Evolutionary conservation across 2,797 vertebrate species (phyloP).

Genomic region (Aotus griseimembra): DNA sequence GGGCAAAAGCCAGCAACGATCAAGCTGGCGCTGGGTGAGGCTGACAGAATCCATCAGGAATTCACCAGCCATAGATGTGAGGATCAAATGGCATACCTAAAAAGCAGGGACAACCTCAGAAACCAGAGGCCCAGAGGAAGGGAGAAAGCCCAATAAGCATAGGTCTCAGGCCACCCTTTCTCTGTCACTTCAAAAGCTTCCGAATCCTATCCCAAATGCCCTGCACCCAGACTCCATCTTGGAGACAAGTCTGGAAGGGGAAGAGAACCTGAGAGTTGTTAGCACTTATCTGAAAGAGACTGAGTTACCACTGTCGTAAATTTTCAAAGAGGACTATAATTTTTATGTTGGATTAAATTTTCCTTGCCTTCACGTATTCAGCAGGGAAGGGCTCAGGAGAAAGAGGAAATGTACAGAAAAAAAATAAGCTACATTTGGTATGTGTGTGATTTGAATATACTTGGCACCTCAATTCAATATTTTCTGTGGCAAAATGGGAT

Average conservation of each 20-base stretch:
- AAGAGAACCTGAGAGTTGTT: background rate
- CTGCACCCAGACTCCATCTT: background rate
- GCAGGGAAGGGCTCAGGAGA: background rate
- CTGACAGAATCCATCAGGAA: background rate
- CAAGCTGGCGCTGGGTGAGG: background rate
- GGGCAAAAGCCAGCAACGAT: background rate
- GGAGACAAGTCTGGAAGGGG: background rate
- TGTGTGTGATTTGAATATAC: background rate
- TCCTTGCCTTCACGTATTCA: background rate
- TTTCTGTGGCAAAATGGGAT: background rate
- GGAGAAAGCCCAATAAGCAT: background rate
- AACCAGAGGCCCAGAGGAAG: background rate
- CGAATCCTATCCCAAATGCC: background rate
- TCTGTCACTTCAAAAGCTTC: background rate
- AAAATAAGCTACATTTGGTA: background rate
- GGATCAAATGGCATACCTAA: background rate
- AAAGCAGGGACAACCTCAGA: background rate
- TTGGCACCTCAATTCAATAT: background rate
- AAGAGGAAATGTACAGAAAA: background rate
- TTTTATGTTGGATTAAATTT: background rate
- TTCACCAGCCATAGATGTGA: background rate
- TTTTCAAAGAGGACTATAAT: background rate
- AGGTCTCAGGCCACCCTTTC: background rate
- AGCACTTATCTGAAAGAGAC: background rate
- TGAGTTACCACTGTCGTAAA: background rate